Evolutionary conservation across 1,140 invertebrate genomes (phyloP).

Genomic region (Sitobion miscanthi): DNA sequence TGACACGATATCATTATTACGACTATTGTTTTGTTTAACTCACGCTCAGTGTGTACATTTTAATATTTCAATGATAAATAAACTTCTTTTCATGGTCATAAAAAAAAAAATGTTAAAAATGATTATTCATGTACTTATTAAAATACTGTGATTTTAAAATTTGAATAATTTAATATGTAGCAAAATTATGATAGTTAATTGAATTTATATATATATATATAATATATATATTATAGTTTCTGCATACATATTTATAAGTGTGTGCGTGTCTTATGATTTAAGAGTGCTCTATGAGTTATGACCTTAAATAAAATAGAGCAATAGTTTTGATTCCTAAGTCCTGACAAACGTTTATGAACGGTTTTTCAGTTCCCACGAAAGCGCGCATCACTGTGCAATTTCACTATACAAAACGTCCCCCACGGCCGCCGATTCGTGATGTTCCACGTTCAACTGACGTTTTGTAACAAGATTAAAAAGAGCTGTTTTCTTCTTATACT

Average conservation of each 20-base stretch:
- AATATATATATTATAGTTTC: not conserved
- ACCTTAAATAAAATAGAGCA: not conserved
- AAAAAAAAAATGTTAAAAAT: not conserved
- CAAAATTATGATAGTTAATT: not conserved
- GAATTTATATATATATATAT: not conserved
- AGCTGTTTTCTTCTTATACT: not conserved
- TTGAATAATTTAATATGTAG: not conserved
- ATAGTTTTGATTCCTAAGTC: not conserved
- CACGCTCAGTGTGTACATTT: not conserved
- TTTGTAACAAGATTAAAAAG: slow-evolving; percentile 33
- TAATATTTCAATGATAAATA: not conserved
- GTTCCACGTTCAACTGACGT: not conserved
- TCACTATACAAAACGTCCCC: slow-evolving; percentile 20
- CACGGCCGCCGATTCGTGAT: slow-evolving; percentile 34
- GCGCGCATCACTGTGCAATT: not conserved
- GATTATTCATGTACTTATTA: not conserved
- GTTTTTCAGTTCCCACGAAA: slow-evolving; percentile 19
- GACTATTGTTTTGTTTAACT: not conserved
- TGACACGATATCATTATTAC: not conserved
- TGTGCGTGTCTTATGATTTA: no score
- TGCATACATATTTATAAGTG: not conserved
- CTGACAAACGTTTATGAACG: not conserved
- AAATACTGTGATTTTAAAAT: not conserved
- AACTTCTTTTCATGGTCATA: not conserved
- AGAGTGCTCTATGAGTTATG: not conserved